These are phyloP conservation scores for Mastacembelus armatus DNA, from an alignment of 2,797 vertebrate genomes.

Conservation along the genomic window DNA sequence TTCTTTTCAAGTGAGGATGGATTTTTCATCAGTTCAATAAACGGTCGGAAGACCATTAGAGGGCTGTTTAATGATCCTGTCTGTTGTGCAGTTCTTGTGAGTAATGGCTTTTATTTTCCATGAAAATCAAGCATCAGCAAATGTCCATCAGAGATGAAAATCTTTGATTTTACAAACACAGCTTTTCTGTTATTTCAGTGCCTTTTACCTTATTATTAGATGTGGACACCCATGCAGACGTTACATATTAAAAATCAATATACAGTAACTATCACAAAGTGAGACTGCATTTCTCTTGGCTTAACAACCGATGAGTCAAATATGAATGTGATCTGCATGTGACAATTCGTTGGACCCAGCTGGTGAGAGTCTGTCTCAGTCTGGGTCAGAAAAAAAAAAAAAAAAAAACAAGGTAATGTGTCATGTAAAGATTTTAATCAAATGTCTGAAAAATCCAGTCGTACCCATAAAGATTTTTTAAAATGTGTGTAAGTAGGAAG, in stretches of 20 bases:
- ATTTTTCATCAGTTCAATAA: conserved; percentile 83
- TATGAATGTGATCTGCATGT: too few relatives aligned
- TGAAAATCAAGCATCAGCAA: conserved; percentile 75
- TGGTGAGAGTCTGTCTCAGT: too few relatives aligned
- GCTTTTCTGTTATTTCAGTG: conserved; percentile 48
- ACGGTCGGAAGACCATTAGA: conserved; percentile 77
- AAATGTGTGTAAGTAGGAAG: too few relatives aligned
- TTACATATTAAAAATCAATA: conserved; percentile 26
- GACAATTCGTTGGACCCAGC: too few relatives aligned
- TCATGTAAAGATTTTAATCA: too few relatives aligned
- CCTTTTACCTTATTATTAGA: conserved; percentile 25
- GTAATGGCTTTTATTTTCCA: conserved; percentile 79
- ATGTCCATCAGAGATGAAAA: conserved; percentile 66
- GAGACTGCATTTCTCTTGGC: conserved; percentile 1
- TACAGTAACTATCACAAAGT: conserved; percentile 1
- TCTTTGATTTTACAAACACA: conserved; percentile 54
- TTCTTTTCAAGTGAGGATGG: conserved; percentile 71
- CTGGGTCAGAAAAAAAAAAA: too few relatives aligned
- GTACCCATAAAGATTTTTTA: too few relatives aligned
- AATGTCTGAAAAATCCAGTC: too few relatives aligned
- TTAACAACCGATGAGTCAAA: too few relatives aligned
- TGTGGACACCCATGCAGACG: conserved; percentile 24
- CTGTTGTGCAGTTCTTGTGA: conserved; percentile 75
- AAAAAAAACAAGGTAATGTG: too few relatives aligned
- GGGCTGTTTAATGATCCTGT: conserved; percentile 81